phyloP scores from a whole-genome alignment of 2,113 vertebrate species.

The Oxyura jamaicensis region DNA sequence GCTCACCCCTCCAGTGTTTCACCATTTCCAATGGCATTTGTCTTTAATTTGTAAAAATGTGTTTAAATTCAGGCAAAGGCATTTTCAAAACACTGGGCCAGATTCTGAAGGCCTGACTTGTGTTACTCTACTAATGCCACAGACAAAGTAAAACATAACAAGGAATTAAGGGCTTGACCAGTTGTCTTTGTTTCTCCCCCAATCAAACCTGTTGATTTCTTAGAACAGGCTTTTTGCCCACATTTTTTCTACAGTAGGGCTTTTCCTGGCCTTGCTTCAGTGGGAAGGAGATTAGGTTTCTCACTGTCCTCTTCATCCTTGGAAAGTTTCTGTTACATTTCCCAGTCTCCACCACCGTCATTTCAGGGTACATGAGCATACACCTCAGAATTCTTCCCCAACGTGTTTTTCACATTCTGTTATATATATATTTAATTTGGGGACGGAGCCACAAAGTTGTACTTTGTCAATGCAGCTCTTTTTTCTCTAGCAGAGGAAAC shows the following conservation, averaged over 20 bases:
- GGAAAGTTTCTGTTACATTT: slow-evolving; percentile 20
- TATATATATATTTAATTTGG: not conserved
- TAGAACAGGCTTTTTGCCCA: not conserved
- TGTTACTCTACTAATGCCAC: not conserved
- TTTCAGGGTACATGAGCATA: not conserved
- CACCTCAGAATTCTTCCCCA: not conserved
- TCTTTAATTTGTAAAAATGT: not conserved
- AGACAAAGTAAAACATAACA: not conserved
- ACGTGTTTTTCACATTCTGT: not conserved
- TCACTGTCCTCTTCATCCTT: not conserved
- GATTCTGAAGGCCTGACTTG: not conserved
- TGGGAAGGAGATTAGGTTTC: slow-evolving; percentile 6
- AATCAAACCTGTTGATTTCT: not conserved
- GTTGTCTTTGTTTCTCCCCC: not conserved
- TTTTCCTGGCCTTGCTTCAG: slow-evolving; percentile 11
- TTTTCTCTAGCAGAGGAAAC: not conserved
- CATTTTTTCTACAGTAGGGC: slow-evolving; percentile 15
- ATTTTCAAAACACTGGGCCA: not conserved
- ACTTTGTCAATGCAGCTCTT: not conserved
- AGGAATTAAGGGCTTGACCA: slow-evolving; percentile 1
- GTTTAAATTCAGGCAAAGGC: not conserved
- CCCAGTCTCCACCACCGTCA: not conserved
- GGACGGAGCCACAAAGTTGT: not conserved
- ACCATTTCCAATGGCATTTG: not conserved
- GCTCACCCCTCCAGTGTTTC: not conserved